Percentiles rank a stretch among this genome's conserved stretches.
phyloP scores from a whole-genome alignment of 2,888 invertebrate species.

The Thelaira solivaga region DNA sequence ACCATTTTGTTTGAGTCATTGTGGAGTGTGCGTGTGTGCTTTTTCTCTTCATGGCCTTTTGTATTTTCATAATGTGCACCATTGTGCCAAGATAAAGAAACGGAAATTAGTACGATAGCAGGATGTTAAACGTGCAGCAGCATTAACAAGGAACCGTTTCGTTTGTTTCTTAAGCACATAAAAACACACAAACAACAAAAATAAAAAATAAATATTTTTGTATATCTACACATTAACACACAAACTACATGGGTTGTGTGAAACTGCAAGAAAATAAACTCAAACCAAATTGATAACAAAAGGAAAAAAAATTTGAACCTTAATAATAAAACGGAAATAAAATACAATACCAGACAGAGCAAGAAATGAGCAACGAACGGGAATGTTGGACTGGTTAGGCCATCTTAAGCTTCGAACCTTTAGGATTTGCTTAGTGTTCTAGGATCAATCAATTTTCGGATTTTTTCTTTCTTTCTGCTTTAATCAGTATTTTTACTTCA shows the following conservation, averaged over 20 bases:
- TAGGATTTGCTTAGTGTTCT: no score
- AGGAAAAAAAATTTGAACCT: slow-evolving; percentile 38
- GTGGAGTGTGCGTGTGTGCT: slow-evolving; percentile 58
- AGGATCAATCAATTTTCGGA: no score
- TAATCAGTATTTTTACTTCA: no score
- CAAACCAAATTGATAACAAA: slow-evolving; percentile 7
- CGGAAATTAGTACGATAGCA: slow-evolving; percentile 77
- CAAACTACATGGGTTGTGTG: not conserved
- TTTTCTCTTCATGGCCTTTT: slow-evolving; percentile 44
- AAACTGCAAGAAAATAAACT: slow-evolving; percentile 25
- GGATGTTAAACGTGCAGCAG: slow-evolving; percentile 69
- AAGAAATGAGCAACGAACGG: slow-evolving; percentile 19
- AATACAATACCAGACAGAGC: slow-evolving; percentile 69
- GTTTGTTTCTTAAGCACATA: slow-evolving; percentile 50
- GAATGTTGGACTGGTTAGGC: no score
- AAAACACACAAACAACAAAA: slow-evolving; percentile 34
- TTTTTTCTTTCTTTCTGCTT: no score
- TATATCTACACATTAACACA: slow-evolving; percentile 45
- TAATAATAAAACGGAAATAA: slow-evolving; percentile 75
- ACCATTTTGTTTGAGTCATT: slow-evolving; percentile 62
- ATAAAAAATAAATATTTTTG: slow-evolving; percentile 45
- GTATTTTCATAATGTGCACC: slow-evolving; percentile 73
- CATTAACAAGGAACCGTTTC: slow-evolving; percentile 57
- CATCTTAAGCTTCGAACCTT: no score
- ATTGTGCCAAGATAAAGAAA: slow-evolving; percentile 76